Evolutionary conservation across 2,888 invertebrate genomes (phyloP).

Genomic region (Lycocerus yunnanus): DNA sequence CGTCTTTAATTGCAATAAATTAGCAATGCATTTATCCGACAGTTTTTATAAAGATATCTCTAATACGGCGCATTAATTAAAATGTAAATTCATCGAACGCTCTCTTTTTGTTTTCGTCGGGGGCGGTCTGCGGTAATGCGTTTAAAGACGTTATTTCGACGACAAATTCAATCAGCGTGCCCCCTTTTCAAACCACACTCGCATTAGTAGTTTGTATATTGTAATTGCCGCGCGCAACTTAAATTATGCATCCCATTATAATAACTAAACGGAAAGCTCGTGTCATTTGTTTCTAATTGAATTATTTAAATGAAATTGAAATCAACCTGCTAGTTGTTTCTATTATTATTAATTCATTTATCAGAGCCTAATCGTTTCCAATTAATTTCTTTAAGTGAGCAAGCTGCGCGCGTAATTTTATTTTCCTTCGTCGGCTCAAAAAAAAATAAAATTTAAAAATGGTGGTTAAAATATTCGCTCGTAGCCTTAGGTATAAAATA

Average conservation of each 20-base stretch:
- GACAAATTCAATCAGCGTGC: not conserved
- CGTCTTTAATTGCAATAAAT: constrained; percentile 1
- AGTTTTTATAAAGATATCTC: not conserved
- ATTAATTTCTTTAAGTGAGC: not conserved
- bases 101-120: not conserved
- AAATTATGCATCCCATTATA: not conserved
- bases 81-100: not conserved
- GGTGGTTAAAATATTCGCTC: constrained; percentile 25
- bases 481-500: constrained; percentile 24
- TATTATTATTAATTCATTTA: not conserved
- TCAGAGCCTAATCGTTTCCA: not conserved
- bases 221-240: not conserved
- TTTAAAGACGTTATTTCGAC: not conserved
- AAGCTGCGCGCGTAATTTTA: not conserved
- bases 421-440: not conserved
- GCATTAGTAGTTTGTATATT: not conserved
- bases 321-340: not conserved
- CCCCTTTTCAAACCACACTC: not conserved
- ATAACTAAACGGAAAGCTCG: not conserved
- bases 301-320: constrained; percentile 5
- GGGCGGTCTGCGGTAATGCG: not conserved
- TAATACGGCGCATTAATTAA: not conserved
- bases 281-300: constrained; percentile 9
- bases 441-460: not conserved
- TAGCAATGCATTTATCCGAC: not conserved